Base-by-base conservation (phyloP, 2,113 vertebrate genomes). In the Corythoichthys haematopterus region DNA sequence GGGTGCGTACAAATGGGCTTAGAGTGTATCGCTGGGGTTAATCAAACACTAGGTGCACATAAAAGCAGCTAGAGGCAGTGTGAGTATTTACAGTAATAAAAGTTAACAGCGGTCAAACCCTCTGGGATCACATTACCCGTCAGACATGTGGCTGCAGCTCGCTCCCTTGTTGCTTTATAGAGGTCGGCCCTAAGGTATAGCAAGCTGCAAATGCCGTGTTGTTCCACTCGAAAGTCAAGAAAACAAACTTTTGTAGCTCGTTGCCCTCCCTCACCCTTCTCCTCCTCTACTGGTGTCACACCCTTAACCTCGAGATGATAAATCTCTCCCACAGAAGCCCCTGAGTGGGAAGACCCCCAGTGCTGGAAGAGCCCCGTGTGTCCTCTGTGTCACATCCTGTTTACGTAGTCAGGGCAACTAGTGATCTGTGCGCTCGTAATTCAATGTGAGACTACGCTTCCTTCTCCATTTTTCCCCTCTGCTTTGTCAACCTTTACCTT, bases 31-130 rank as follows among this genome's bases (percentile, higher is more conserved):
- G 14, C 68, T 6, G 80, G 63, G 86, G 84, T 89, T 88, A 88
- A 82, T 85, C 82, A 86, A 88, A 89, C 80, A 84, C 76, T 67
- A 68, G 73, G 57, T 55, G 40, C 71, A 84, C 82, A 86, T 87
- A 82, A 83, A 87, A 77, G 76, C 71, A 76, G 69, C 74, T 79
- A 87, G 70, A 80, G 84, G 79, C 66, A 80, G 52, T 58, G 68
- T 71, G 84, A 87, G 80, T 85, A 85, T 91, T 90, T 89, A 85
- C 83, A 81, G 81, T 87, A 85, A 88, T 92, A 91, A 89, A 90
- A 88, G 81, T 86, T 90, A 89, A 88, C 81, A 79, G 82, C 74
- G 77, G 85, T 87, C 78, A 80, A 84, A 80, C 33, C 85, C 85
- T 81, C 69, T 67, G 81, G 87, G 86, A 89, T 89, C 83, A 53